phyloP scores from a whole-genome alignment of 2,888 invertebrate species.

The Ceramica pisi region DNA sequence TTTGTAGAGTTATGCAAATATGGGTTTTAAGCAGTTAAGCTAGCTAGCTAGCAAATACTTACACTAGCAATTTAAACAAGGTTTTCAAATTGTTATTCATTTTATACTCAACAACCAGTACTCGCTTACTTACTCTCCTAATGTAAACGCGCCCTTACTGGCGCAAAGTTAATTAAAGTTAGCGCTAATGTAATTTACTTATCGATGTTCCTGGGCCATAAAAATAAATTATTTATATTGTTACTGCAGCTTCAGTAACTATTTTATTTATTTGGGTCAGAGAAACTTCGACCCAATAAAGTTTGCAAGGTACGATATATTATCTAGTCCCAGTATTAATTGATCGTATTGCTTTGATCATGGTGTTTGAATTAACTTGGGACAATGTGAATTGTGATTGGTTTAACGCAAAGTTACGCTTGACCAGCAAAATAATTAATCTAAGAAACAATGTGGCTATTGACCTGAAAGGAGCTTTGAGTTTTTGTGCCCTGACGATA shows the following conservation, averaged over 20 bases:
- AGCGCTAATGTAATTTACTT: constrained; percentile 61
- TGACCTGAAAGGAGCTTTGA: neutral
- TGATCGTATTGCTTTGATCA: constrained; percentile 16
- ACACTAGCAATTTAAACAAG: constrained; percentile 19
- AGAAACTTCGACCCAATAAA: constrained; percentile 49
- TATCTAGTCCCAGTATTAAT: constrained; percentile 41
- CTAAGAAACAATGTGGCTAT: neutral
- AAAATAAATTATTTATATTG: constrained; percentile 62
- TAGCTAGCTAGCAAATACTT: constrained; percentile 29
- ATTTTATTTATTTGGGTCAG: constrained; percentile 58
- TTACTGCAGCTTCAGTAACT: constrained; percentile 52
- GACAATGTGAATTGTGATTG: neutral
- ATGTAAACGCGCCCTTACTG: constrained; percentile 26
- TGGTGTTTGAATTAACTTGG: constrained; percentile 1
- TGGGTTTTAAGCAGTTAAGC: constrained; percentile 12
- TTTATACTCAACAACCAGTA: neutral
- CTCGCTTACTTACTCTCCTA: neutral
- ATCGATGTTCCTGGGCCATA: constrained; percentile 55
- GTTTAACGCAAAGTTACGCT: neutral
- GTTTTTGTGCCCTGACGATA: neutral
- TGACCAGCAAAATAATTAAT: neutral
- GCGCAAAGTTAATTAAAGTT: constrained; percentile 59
- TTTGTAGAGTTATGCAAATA: constrained; percentile 33
- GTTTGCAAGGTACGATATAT: constrained; percentile 41
- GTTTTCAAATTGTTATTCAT: constrained; percentile 28